phyloP scores from a whole-genome alignment of 2,797 vertebrate species.

The Sebastes itinus region DNA sequence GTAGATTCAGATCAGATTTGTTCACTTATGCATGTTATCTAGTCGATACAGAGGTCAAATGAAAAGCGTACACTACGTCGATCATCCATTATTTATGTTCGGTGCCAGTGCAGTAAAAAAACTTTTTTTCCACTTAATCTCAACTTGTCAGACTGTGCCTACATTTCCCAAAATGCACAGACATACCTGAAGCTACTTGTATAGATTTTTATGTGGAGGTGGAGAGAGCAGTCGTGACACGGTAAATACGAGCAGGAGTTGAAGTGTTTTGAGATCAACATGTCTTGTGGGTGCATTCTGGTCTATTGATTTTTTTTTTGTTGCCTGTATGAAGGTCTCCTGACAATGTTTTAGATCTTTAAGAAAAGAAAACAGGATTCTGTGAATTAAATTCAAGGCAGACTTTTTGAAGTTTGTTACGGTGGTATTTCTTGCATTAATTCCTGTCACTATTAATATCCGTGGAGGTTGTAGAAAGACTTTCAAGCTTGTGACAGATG shows the following conservation, averaged over 20 bases:
- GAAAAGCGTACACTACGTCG: neutral
- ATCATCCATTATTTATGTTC: slow-evolving; percentile 36
- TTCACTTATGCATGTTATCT: slow-evolving; percentile 6
- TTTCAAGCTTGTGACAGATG: slow-evolving; percentile 9
- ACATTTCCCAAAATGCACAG: slow-evolving; percentile 11
- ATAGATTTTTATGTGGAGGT: neutral
- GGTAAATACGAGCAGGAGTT: neutral
- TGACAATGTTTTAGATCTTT: neutral
- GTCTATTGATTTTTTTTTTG: neutral
- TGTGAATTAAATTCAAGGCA: neutral
- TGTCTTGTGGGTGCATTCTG: neutral
- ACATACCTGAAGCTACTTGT: neutral
- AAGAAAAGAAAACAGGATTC: neutral
- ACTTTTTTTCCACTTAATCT: slow-evolving; percentile 9
- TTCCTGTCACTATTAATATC: slow-evolving; percentile 33
- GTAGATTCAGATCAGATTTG: neutral
- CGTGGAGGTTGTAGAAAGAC: neutral
- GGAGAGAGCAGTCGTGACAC: neutral
- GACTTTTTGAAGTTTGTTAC: neutral
- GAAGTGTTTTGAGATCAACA: neutral
- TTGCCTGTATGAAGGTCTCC: neutral
- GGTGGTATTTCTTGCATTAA: slow-evolving; percentile 8
- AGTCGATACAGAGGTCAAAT: slow-evolving; percentile 22
- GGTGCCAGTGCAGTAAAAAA: neutral
- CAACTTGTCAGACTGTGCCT: slow-evolving; percentile 10